These are phyloP conservation scores for Achroia grisella DNA, from an alignment of 1,140 invertebrate genomes.

Conservation along the genomic window DNA sequence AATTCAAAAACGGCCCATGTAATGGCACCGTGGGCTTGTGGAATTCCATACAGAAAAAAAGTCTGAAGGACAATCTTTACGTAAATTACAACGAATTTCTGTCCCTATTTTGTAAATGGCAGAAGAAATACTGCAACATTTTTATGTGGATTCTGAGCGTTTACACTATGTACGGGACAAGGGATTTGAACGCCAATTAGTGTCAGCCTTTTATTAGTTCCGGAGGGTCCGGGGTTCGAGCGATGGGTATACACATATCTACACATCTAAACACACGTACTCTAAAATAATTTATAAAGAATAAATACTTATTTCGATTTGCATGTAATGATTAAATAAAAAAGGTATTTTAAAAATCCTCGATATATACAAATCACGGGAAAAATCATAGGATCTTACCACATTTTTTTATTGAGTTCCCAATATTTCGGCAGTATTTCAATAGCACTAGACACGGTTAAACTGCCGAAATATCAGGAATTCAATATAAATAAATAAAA, in stretches of 20 bases:
- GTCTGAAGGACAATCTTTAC: background rate
- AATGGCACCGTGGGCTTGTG: too few species aligned
- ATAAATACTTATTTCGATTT: background rate
- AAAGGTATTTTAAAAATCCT: too few species aligned
- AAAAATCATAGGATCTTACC: too few species aligned
- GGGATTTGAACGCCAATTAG: slow-evolving; percentile 42
- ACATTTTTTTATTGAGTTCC: too few species aligned
- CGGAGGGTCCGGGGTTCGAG: slow-evolving; percentile 7
- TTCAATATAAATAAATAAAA: too few species aligned
- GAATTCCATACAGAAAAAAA: too few species aligned
- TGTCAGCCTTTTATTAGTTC: slow-evolving; percentile 51
- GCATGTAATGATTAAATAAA: background rate
- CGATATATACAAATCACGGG: too few species aligned
- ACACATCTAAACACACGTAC: background rate
- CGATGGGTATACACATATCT: background rate
- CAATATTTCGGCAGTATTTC: too few species aligned
- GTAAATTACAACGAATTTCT: background rate
- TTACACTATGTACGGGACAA: slow-evolving; percentile 25
- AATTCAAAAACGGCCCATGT: too few species aligned
- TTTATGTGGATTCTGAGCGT: slow-evolving; percentile 30
- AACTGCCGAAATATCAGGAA: too few species aligned
- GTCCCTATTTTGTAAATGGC: slow-evolving; percentile 25
- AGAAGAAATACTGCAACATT: slow-evolving; percentile 16
- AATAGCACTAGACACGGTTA: too few species aligned
- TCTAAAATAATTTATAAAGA: background rate